Percentiles rank a stretch among this genome's conserved stretches.
phyloP scores from a whole-genome alignment of 2,113 vertebrate genomes.

The Taxidea taxus region DNA sequence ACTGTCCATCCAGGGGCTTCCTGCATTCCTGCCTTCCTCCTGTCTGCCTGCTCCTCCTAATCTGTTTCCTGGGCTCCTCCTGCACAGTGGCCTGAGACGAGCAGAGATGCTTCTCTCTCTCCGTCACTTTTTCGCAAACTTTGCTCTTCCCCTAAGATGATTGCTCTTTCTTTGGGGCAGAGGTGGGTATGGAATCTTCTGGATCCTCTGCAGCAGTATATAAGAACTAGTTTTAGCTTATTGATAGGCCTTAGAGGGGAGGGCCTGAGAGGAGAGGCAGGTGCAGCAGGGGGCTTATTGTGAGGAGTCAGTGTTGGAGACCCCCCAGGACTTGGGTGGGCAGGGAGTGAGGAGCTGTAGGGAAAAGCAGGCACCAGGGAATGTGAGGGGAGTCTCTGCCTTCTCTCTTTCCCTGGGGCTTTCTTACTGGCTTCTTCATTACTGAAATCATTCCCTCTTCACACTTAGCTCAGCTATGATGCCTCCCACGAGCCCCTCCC shows the following conservation, averaged over 20 bases:
- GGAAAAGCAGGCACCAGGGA: background rate
- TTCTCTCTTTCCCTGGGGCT: background rate
- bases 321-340: background rate
- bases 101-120: background rate
- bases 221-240: background rate
- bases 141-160: background rate
- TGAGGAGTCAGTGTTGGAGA: background rate
- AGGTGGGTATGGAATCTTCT: background rate
- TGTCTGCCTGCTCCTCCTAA: background rate
- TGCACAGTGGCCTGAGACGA: background rate
- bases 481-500: background rate
- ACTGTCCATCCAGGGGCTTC: background rate
- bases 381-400: background rate
- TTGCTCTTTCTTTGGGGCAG: background rate
- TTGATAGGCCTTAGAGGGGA: background rate
- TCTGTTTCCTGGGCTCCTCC: background rate
- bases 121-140: background rate
- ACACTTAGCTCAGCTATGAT: background rate
- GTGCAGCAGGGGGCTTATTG: fast-evolving
- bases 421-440: background rate
- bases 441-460: background rate
- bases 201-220: background rate
- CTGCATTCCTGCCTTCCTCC: background rate
- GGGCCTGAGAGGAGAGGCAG: background rate
- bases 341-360: background rate